phyloP scores from a whole-genome alignment of 1,140 invertebrate genomes.

The Uloborus diversus region DNA sequence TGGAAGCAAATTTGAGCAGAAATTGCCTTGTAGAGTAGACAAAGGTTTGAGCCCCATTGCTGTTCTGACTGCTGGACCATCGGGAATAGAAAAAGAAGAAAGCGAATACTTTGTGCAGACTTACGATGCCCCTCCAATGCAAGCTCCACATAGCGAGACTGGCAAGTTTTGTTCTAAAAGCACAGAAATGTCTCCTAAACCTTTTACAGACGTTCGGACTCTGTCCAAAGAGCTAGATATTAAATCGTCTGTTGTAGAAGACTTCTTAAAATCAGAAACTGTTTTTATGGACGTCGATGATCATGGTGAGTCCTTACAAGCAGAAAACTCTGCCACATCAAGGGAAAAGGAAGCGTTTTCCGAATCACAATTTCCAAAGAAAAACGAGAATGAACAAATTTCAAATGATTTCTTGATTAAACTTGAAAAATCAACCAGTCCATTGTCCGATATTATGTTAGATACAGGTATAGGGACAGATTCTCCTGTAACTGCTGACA shows the following conservation, averaged over 20 bases:
- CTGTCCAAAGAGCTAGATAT: too few relatives aligned
- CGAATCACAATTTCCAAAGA: too few relatives aligned
- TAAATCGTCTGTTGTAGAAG: neutral
- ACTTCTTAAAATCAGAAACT: neutral
- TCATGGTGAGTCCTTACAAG: neutral
- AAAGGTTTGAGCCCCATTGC: slow-evolving; percentile 45
- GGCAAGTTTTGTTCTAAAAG: slow-evolving; percentile 16
- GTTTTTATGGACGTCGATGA: neutral
- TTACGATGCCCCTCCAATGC: slow-evolving; percentile 45
- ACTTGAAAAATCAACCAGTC: slow-evolving; percentile 67
- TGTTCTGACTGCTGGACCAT: slow-evolving; percentile 38
- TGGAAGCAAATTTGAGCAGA: slow-evolving; percentile 21
- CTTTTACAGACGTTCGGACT: neutral
- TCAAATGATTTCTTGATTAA: slow-evolving; percentile 57
- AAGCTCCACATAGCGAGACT: slow-evolving; percentile 1
- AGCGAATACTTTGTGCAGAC: slow-evolving; percentile 50
- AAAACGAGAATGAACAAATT: neutral
- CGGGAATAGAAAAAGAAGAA: slow-evolving; percentile 29
- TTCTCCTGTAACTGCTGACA: slow-evolving; percentile 69
- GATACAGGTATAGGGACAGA: slow-evolving; percentile 67
- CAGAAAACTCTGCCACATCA: neutral
- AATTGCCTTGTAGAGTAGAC: slow-evolving; percentile 15
- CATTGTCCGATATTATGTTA: slow-evolving; percentile 61
- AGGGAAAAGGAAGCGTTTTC: too few relatives aligned
- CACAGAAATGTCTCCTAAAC: slow-evolving; percentile 35